A percentile compares a stretch with the other conserved stretches of the same genome.
Evolutionary conservation across 2,797 vertebrate species (phyloP).

Genomic region (Macropus fuliginosus): DNA sequence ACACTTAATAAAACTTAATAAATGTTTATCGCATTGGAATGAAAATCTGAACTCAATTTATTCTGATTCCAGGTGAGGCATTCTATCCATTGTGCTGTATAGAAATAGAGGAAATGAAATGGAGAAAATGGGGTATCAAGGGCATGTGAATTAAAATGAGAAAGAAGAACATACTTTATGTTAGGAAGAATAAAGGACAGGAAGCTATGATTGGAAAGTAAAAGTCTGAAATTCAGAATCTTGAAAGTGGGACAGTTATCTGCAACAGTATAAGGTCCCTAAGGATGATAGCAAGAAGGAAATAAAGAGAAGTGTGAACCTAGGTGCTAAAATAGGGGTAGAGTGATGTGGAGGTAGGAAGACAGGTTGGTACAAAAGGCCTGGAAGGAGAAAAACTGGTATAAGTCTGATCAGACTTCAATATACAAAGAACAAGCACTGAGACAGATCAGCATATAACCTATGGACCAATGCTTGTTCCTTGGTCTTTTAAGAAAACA

Average conservation of each 20-base stretch:
- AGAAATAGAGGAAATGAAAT: no score
- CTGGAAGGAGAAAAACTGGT: neutral
- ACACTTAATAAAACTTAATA: no score
- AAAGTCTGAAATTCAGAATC: neutral
- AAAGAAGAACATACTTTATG: neutral
- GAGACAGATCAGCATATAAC: conserved; percentile 49
- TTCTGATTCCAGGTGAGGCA: no score
- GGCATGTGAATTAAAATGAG: no score
- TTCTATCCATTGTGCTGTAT: no score
- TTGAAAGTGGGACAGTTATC: no score
- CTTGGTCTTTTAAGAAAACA: neutral
- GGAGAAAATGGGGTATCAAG: neutral
- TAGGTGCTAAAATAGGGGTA: no score
- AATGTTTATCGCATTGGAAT: no score
- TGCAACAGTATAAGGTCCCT: no score
- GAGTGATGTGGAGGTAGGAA: neutral
- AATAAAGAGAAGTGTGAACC: neutral
- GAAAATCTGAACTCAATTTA: no score
- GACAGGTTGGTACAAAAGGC: neutral
- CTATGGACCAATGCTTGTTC: neutral
- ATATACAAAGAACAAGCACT: neutral
- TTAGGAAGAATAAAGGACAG: no score
- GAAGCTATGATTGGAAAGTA: neutral
- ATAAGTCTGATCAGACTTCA: conserved; percentile 38
- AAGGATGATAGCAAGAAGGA: neutral